These are phyloP conservation scores for Epiblema foenella DNA, from an alignment of 2,888 invertebrate species.

Conservation along the genomic window DNA sequence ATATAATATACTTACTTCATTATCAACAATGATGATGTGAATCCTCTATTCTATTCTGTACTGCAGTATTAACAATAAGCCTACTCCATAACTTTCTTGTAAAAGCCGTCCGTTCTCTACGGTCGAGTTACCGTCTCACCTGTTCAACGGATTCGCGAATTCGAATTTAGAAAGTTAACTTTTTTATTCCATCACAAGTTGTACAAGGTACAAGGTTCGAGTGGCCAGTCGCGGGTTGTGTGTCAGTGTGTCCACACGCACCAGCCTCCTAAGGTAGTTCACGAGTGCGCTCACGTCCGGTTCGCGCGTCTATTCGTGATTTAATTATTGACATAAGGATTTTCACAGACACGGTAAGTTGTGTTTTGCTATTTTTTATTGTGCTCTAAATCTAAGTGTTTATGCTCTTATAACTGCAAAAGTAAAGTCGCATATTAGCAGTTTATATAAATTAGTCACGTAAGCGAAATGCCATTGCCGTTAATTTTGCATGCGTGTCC, in stretches of 20 bases:
- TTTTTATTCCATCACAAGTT: slow-evolving; percentile 70
- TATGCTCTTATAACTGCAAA: slow-evolving; percentile 3
- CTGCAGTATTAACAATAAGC: slow-evolving; percentile 10
- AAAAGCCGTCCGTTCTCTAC: slow-evolving; percentile 28
- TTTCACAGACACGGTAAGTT: slow-evolving; percentile 34
- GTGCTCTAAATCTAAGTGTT: background rate
- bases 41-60: background rate
- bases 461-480: slow-evolving; percentile 29
- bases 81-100: slow-evolving; percentile 31
- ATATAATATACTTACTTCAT: no score
- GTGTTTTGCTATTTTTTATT: slow-evolving; percentile 1
- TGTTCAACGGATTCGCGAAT: slow-evolving; percentile 68
- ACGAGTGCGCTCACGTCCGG: slow-evolving; percentile 46
- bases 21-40: background rate
- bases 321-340: slow-evolving; percentile 33
- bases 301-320: slow-evolving; percentile 46
- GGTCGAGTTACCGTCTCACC: slow-evolving; percentile 50
- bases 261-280: slow-evolving; percentile 41
- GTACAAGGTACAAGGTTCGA: slow-evolving; percentile 71
- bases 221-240: slow-evolving; percentile 70
- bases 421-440: background rate
- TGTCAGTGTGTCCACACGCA: slow-evolving; percentile 67
- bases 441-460: slow-evolving; percentile 25
- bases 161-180: slow-evolving; percentile 80
- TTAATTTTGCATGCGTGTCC: slow-evolving; percentile 22